A percentile compares a stretch with the other conserved stretches of the same genome.
Evolutionary conservation across 2,888 invertebrate species (phyloP).

Genomic region (Cheilosia vernalis): DNA sequence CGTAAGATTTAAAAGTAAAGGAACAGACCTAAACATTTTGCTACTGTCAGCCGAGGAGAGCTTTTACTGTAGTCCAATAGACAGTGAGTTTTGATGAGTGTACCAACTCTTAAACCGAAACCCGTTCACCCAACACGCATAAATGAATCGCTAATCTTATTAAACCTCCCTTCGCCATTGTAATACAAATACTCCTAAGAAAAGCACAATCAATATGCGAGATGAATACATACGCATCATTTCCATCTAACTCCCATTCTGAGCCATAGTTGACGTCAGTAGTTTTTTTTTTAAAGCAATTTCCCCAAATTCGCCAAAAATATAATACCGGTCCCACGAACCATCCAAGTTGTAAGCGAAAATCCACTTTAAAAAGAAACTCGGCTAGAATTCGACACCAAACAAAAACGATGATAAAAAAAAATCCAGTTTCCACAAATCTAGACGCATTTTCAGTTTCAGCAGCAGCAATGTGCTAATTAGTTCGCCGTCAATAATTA

Average conservation of each 20-base stretch:
- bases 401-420: neutral
- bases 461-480: slow-evolving; percentile 64
- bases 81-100: too few relatives aligned
- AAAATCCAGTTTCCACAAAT: slow-evolving; percentile 51
- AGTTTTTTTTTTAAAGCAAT: neutral
- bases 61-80: too few relatives aligned
- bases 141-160: too few relatives aligned
- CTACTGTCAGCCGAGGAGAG: too few relatives aligned
- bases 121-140: too few relatives aligned
- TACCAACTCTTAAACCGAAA: too few relatives aligned
- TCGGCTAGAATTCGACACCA: neutral
- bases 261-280: slow-evolving; percentile 21
- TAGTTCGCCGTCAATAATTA: slow-evolving; percentile 66
- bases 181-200: too few relatives aligned
- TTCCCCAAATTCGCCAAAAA: slow-evolving; percentile 11
- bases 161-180: too few relatives aligned
- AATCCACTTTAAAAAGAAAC: neutral
- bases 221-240: slow-evolving; percentile 1
- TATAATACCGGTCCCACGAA: slow-evolving; percentile 16
- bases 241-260: slow-evolving; percentile 16
- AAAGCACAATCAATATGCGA: too few relatives aligned
- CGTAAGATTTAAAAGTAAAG: too few relatives aligned
- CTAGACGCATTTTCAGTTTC: slow-evolving; percentile 26
- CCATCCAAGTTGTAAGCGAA: slow-evolving; percentile 4
- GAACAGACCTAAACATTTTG: too few relatives aligned